Evolutionary conservation across 92 coral and sea anemone genomes (phyloP).

Genomic region (Metridium senile): DNA sequence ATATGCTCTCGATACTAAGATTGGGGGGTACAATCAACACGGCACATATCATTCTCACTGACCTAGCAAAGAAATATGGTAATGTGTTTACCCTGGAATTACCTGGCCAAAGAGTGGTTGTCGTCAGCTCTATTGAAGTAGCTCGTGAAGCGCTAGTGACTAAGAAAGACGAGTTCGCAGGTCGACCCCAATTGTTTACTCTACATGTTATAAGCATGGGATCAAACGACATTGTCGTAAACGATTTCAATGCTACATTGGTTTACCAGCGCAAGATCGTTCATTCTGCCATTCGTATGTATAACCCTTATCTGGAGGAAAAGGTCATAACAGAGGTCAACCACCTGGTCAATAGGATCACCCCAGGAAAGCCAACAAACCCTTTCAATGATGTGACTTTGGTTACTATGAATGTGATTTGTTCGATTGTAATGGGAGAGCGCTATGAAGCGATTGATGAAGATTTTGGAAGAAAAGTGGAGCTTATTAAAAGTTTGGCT

Average conservation of each 20-base stretch:
- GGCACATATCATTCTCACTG: not conserved
- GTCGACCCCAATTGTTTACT: slow-evolving; percentile 46
- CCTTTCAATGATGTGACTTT: slow-evolving; percentile 47
- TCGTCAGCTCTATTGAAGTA: not conserved
- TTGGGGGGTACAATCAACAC: not conserved
- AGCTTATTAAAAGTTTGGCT: slow-evolving; percentile 38
- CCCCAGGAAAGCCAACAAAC: slow-evolving; percentile 52
- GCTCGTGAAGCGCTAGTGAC: slow-evolving; percentile 58
- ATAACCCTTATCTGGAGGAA: no score
- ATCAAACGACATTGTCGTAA: slow-evolving; percentile 34
- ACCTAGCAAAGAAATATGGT: not conserved
- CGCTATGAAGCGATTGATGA: slow-evolving; percentile 39
- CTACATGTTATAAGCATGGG: slow-evolving; percentile 33
- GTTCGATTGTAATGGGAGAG: slow-evolving; percentile 41
- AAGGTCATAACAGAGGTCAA: no score
- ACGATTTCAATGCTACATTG: slow-evolving; percentile 49
- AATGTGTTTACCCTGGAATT: not conserved
- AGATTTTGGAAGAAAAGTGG: slow-evolving; percentile 58
- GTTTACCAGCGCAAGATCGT: no score
- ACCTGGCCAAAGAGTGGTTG: not conserved
- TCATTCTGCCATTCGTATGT: no score
- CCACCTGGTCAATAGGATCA: no score
- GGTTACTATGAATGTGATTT: no score
- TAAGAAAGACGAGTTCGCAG: slow-evolving; percentile 50
- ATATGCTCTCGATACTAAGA: not conserved